A percentile compares a stretch with the other conserved stretches of the same genome.
These are phyloP conservation scores for Chelmon rostratus DNA, from an alignment of 2,797 vertebrate species.

Conservation along the genomic window DNA sequence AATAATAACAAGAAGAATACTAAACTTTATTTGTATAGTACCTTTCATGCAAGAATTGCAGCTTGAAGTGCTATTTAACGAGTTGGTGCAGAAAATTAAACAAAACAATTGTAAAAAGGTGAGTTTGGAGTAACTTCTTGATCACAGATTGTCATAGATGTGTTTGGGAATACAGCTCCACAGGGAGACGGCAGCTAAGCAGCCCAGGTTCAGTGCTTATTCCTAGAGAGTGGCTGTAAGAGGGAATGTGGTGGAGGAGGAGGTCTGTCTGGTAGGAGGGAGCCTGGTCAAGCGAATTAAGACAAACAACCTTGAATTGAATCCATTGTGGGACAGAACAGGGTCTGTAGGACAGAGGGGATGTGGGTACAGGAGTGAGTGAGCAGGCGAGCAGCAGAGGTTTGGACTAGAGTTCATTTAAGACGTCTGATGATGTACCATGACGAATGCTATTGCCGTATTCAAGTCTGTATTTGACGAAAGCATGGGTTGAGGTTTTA, in stretches of 20 bases:
- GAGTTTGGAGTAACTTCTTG: not conserved
- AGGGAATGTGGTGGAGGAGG: not conserved
- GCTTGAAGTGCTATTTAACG: too few relatives aligned
- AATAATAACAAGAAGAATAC: too few relatives aligned
- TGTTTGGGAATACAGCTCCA: not conserved
- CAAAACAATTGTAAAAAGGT: not conserved
- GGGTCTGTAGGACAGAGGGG: not conserved
- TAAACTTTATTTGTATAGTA: too few relatives aligned
- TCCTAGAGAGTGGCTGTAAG: not conserved
- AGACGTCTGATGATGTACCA: not conserved
- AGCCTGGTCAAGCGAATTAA: not conserved
- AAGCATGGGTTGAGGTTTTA: not conserved
- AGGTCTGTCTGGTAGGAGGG: not conserved
- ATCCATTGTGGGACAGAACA: not conserved
- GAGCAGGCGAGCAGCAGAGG: not conserved
- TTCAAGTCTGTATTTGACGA: not conserved
- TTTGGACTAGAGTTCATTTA: not conserved
- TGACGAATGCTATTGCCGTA: too few relatives aligned
- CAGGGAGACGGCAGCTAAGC: not conserved
- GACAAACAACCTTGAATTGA: not conserved
- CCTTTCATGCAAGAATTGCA: too few relatives aligned
- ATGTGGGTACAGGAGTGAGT: not conserved
- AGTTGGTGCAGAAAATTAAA: not conserved
- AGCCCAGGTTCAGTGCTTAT: not conserved
- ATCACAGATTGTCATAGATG: not conserved